Evolutionary conservation across 2,797 vertebrate genomes (phyloP), one percentile per base, ranked within the genome.

Genomic region (Labeo calbasu): DNA sequence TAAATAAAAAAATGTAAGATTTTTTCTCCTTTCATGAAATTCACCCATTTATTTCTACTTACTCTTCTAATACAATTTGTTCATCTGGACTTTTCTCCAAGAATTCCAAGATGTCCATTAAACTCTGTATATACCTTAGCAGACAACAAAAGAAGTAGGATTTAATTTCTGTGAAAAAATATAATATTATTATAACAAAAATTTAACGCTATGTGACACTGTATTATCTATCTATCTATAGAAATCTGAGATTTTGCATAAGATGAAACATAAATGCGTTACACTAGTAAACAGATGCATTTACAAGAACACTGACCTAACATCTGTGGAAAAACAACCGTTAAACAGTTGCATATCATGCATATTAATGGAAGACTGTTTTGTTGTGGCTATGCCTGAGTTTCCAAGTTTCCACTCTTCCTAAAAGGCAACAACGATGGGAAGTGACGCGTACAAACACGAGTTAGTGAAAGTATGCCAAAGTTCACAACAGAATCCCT

Each of bases 91-190:
- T 96, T 90, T 92, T 95, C 88, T 98, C 96, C 8, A 97, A 91
- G 88, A 98, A 99, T 19, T 96, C 95, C 86, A 99, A 96, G 89
- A 99, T 96, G 85, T 99, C 98, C 94, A 98, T 92, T 87, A 99
- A 95, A 90, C 98, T 99, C 93, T 98, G 97, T 61, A 97, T 95
- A 14, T 99, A 99, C 97, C 98, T 99, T 87, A 75, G 86, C n/a
- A 48, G 61, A 83, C 36, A 81, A 55, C 19, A 75, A 53, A 63
- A 71, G n/a, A 59, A 76, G 8, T 46, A 36, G 23, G 14, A 55
- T 2, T n/a, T 0, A 13, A 63, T 32, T 13, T 13, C 75, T 25
- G 14, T 40, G 1, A 70, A 57, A 19, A 78, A 15, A 61, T 65
- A 0, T 1, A n/a, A 15, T 40, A 48, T 19, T 10, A 61, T 21